These are phyloP conservation scores for Dicycla oo DNA, from an alignment of 2,888 invertebrate genomes.

Conservation along the genomic window DNA sequence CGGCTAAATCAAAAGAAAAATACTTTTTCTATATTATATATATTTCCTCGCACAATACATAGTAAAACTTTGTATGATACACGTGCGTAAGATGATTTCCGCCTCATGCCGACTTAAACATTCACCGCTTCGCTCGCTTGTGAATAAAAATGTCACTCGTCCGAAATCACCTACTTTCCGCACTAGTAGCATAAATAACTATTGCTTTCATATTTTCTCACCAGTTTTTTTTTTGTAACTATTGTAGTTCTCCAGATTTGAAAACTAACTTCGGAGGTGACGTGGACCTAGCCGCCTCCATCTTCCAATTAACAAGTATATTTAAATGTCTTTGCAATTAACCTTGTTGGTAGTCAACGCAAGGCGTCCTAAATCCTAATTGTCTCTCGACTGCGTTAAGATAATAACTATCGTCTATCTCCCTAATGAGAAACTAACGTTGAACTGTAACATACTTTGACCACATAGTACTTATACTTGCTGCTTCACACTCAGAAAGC, in stretches of 20 bases:
- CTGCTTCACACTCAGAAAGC: too few species aligned
- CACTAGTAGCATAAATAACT: too few species aligned
- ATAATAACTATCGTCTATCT: neutral
- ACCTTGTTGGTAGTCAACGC: neutral
- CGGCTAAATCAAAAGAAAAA: too few species aligned
- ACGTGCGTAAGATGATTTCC: too few species aligned
- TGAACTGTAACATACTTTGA: neutral
- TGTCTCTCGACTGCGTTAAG: neutral
- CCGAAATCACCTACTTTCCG: too few species aligned
- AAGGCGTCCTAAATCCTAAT: slow-evolving; percentile 3
- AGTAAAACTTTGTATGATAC: too few species aligned
- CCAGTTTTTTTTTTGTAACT: neutral
- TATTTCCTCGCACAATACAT: too few species aligned
- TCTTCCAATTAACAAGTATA: neutral
- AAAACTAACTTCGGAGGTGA: neutral
- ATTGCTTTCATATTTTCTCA: neutral
- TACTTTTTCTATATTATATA: too few species aligned
- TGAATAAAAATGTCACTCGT: too few species aligned
- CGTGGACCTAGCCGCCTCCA: neutral
- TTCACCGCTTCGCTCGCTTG: too few species aligned
- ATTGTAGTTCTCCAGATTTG: neutral
- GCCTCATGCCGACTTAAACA: too few species aligned
- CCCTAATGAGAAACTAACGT: slow-evolving; percentile 10
- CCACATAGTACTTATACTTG: neutral
- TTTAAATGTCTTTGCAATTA: slow-evolving; percentile 6